phyloP scores from a whole-genome alignment of 1,140 invertebrate species.

The Steinernema feltiae region DNA sequence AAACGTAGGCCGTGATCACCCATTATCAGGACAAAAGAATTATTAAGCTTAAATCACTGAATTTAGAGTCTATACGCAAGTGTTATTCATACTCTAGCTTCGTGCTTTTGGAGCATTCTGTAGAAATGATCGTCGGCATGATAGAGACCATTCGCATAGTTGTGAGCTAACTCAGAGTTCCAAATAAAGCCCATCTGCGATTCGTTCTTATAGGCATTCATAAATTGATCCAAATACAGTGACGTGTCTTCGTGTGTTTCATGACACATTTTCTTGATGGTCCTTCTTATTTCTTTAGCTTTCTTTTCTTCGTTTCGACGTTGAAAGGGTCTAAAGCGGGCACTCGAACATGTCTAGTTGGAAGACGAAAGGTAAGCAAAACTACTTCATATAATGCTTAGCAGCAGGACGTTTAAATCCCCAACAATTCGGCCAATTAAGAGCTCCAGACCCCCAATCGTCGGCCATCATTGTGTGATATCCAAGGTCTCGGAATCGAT shows the following conservation, averaged over 20 bases:
- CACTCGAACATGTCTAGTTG: neutral
- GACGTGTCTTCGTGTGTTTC: neutral
- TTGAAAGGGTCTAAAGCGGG: neutral
- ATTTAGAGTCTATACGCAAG: neutral
- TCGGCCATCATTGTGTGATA: neutral
- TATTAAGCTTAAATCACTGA: conserved; percentile 23
- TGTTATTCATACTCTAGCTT: neutral
- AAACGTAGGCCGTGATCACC: conserved; percentile 33
- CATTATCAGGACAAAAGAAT: conserved; percentile 31
- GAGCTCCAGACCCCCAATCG: conserved; percentile 24
- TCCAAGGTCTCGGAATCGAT: neutral
- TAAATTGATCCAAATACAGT: conserved; percentile 23
- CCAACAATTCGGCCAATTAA: conserved; percentile 32
- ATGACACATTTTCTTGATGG: neutral
- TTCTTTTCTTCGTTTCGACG: neutral
- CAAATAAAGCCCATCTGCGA: conserved; percentile 25
- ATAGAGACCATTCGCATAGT: conserved; percentile 14
- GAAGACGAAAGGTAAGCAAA: neutral
- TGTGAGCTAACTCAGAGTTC: conserved; percentile 19
- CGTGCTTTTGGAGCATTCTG: conserved; percentile 6
- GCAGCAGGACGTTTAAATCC: conserved; percentile 26
- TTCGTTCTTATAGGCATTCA: conserved; percentile 24
- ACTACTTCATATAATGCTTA: conserved; percentile 26
- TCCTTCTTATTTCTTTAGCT: neutral
- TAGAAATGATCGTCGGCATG: conserved; percentile 23